Percentiles rank a stretch among this genome's conserved stretches.
Evolutionary conservation across 2,888 invertebrate species (phyloP).

Genomic region (Megalurothrips usitatus): DNA sequence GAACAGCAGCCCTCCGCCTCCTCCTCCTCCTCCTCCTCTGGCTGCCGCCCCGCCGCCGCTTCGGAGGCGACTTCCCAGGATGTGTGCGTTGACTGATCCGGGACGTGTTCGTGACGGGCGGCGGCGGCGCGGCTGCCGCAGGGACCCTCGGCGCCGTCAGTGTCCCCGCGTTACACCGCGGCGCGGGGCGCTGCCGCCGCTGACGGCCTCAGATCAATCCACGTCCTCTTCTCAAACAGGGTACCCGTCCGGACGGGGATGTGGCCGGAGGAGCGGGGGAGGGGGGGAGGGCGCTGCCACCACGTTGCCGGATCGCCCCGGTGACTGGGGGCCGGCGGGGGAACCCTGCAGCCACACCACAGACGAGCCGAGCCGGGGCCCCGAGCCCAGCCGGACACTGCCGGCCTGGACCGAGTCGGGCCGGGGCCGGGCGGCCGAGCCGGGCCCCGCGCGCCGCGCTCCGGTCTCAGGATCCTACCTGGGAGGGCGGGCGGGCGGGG

Average conservation of each 20-base stretch:
- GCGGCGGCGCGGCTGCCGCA: no score
- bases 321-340: neutral
- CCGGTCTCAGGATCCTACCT: neutral
- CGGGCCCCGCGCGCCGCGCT: no score
- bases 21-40: no score
- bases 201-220: no score
- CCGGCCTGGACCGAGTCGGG: neutral
- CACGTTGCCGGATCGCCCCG: neutral
- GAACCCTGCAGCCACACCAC: conserved; percentile 1
- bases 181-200: no score
- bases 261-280: neutral
- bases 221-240: neutral
- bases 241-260: neutral
- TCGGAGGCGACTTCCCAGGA: no score
- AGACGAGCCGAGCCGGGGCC: neutral
- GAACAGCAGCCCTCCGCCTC: no score
- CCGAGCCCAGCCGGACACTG: neutral
- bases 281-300: neutral
- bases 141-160: no score
- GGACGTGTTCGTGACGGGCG: no score
- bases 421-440: neutral
- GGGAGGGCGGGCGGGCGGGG: neutral
- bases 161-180: no score
- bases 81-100: no score
- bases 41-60: no score